Evolutionary conservation across 2,113 vertebrate genomes (phyloP).

Genomic region (Podarcis raffonei): DNA sequence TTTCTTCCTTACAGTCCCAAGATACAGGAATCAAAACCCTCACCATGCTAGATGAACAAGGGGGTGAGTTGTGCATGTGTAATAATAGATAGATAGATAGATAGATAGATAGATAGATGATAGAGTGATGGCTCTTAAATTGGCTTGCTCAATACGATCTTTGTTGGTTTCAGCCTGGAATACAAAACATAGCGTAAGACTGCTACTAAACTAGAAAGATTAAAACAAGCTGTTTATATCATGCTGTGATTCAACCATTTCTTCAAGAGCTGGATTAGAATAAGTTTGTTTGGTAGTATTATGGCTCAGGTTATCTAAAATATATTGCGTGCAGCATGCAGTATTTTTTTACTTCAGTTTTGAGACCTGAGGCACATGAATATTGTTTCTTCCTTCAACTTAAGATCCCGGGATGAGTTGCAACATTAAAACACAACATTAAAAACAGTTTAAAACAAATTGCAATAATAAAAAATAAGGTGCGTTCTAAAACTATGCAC

Average conservation of each 20-base stretch:
- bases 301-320: not conserved
- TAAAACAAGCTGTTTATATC: not conserved
- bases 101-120: too few relatives aligned
- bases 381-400: not conserved
- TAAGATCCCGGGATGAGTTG: not conserved
- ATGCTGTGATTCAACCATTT: not conserved
- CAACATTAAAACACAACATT: not conserved
- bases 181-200: conserved; percentile 37
- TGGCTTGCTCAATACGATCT: conserved; percentile 89
- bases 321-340: not conserved
- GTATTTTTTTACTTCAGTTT: not conserved
- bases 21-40: conserved; percentile 91
- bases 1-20: conserved; percentile 78
- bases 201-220: conserved; percentile 24
- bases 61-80: conserved; percentile 79
- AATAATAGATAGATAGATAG: not conserved
- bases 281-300: not conserved
- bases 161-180: conserved; percentile 92
- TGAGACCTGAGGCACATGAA: not conserved
- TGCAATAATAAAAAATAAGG: too few relatives aligned
- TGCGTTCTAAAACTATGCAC: too few relatives aligned
- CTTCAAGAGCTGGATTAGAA: not conserved
- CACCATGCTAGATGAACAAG: conserved; percentile 92
- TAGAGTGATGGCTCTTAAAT: conserved; percentile 80
- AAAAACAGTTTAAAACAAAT: too few relatives aligned